Evolutionary conservation across 2,797 vertebrate genomes (phyloP).

Genomic region (Masticophis lateralis): DNA sequence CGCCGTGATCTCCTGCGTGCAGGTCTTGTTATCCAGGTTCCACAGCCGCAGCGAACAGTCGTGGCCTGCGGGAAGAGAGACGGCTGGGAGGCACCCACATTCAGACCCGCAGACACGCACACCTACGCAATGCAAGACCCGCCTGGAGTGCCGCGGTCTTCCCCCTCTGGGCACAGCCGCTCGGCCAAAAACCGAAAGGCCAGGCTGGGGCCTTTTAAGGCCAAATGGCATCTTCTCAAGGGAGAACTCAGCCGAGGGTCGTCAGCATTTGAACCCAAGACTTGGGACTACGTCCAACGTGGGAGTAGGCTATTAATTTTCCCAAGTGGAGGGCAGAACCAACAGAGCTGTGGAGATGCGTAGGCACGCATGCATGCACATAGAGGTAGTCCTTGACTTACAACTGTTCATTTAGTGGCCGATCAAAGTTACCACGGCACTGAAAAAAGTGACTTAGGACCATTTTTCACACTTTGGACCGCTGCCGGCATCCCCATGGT

Average conservation of each 20-base stretch:
- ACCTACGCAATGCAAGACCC: not conserved
- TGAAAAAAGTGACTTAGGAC: too few species aligned
- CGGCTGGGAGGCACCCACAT: not conserved
- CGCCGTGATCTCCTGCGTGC: slow-evolving; percentile 90
- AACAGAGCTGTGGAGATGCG: too few species aligned
- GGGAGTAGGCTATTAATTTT: too few species aligned
- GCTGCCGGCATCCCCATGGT: too few species aligned
- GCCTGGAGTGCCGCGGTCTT: not conserved
- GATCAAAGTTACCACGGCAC: too few species aligned
- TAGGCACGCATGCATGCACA: too few species aligned
- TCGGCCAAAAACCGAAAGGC: not conserved
- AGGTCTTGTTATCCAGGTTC: slow-evolving; percentile 89
- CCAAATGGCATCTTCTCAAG: not conserved
- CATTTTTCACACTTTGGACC: too few species aligned
- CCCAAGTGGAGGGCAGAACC: too few species aligned
- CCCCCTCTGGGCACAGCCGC: not conserved
- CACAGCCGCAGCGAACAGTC: slow-evolving; percentile 91
- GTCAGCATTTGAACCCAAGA: not conserved
- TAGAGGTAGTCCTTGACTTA: too few species aligned
- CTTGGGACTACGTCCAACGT: not conserved
- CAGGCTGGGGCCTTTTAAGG: not conserved
- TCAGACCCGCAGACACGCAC: not conserved
- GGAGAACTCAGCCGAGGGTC: not conserved
- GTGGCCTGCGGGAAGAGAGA: slow-evolving; percentile 72
- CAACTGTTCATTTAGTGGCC: too few species aligned